These are phyloP conservation scores for Aporophyla nigra DNA, from an alignment of 2,888 invertebrate genomes.

Conservation along the genomic window DNA sequence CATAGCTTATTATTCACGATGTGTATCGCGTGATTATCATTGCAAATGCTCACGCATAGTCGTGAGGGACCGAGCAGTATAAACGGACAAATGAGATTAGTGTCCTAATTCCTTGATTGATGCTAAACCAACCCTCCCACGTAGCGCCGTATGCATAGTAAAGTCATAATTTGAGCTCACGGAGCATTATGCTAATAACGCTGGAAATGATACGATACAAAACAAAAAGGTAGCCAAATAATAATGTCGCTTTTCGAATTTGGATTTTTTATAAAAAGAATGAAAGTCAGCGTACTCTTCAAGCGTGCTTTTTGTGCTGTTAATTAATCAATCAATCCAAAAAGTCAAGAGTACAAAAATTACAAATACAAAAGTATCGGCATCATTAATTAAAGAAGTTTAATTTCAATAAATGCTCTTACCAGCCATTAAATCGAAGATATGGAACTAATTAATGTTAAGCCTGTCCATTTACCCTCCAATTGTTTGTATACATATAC, in stretches of 20 bases:
- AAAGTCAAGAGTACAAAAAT: conserved; percentile 1
- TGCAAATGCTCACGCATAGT: conserved; percentile 71
- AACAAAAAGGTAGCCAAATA: not conserved
- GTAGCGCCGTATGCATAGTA: conserved; percentile 71
- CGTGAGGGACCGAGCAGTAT: conserved; percentile 70
- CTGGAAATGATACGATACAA: conserved; percentile 49
- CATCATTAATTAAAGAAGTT: conserved; percentile 29
- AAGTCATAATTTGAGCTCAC: conserved; percentile 72
- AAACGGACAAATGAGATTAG: conserved; percentile 84
- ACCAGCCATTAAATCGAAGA: conserved; percentile 46
- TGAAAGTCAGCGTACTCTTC: not conserved
- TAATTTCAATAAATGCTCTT: conserved; percentile 43
- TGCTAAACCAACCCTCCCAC: conserved; percentile 77
- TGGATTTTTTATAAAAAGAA: not conserved
- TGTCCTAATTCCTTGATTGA: conserved; percentile 86
- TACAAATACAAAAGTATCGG: conserved; percentile 23
- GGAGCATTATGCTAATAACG: conserved; percentile 51
- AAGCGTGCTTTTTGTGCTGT: not conserved
- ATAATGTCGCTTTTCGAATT: not conserved
- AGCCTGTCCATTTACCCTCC: conserved; percentile 33
- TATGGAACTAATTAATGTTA: conserved; percentile 58
- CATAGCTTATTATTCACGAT: conserved; percentile 58
- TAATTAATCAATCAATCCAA: conserved; percentile 38
- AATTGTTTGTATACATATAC: conserved; percentile 55
- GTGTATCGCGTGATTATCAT: conserved; percentile 70